Percentiles rank a stretch among this genome's conserved stretches.
Conservation (phyloP, 2,888 invertebrate species). For the Eilema caniola region DNA sequence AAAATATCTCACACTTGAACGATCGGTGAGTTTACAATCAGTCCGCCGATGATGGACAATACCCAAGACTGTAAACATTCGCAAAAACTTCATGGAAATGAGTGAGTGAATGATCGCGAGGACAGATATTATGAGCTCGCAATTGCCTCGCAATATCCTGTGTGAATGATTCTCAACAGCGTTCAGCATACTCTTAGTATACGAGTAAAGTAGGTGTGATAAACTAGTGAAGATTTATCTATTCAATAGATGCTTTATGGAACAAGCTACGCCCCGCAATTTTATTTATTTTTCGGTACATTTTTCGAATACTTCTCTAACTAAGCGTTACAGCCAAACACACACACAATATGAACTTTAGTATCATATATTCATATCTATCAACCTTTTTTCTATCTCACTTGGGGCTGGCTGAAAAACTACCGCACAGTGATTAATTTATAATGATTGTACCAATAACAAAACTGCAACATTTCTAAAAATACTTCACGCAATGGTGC, state of each 20-base stretch:
- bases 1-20: constrained; percentile 44
- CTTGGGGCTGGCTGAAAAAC: no score
- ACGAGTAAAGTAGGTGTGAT: background rate
- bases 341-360: background rate
- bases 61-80: constrained; percentile 55
- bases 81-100: constrained; percentile 33
- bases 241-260: background rate
- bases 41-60: constrained; percentile 57
- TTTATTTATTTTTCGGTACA: background rate
- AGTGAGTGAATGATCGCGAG: constrained; percentile 36
- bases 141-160: constrained; percentile 34
- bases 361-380: no score
- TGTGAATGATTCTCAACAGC: constrained; percentile 43
- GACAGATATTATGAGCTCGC: constrained; percentile 42
- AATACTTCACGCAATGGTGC: constrained; percentile 24
- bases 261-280: background rate
- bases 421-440: background rate
- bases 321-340: background rate
- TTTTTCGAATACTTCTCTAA: background rate
- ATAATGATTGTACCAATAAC: constrained; percentile 15
- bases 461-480: constrained; percentile 27
- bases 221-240: background rate
- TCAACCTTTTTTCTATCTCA: no score
- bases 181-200: background rate
- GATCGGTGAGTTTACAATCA: constrained; percentile 42